Percentiles rank a stretch among this genome's conserved stretches.
Evolutionary conservation across 2,888 invertebrate species (phyloP).

Genomic region (Drosophila monieri): DNA sequence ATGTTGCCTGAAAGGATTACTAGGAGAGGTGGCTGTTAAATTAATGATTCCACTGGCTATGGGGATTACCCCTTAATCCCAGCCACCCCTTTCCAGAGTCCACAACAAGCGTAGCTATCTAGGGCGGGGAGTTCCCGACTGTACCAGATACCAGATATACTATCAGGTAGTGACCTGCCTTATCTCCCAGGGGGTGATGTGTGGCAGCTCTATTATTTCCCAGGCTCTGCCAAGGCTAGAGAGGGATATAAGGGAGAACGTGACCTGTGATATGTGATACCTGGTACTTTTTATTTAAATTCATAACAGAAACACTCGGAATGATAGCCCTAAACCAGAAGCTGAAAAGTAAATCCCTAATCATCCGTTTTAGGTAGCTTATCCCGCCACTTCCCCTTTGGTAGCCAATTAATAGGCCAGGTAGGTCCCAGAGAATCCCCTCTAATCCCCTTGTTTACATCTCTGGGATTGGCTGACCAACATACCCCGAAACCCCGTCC

Average conservation of each 20-base stretch:
- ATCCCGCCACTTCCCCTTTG: background rate
- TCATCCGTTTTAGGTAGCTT: background rate
- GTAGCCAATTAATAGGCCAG: background rate
- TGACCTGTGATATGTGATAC: background rate
- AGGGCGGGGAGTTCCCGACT: background rate
- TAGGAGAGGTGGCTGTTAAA: background rate
- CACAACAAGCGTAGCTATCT: slow-evolving; percentile 28
- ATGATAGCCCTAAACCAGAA: background rate
- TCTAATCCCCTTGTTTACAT: slow-evolving; percentile 65
- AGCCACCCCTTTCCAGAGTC: background rate
- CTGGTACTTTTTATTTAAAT: background rate
- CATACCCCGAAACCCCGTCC: no score
- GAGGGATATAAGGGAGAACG: slow-evolving; percentile 5
- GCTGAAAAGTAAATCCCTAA: background rate
- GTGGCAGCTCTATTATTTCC: no score
- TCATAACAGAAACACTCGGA: no score
- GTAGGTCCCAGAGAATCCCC: background rate
- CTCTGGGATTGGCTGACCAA: background rate
- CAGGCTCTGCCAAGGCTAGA: no score
- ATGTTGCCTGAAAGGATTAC: background rate
- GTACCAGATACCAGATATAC: background rate
- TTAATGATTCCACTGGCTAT: slow-evolving; percentile 7
- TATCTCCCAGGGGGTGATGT: slow-evolving; percentile 3
- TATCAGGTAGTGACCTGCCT: slow-evolving; percentile 11
- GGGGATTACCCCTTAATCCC: background rate